A percentile compares a stretch with the other conserved stretches of the same genome.
These are phyloP conservation scores for Tenthredo scrophulariae DNA, from an alignment of 2,888 invertebrate species.

Conservation along the genomic window DNA sequence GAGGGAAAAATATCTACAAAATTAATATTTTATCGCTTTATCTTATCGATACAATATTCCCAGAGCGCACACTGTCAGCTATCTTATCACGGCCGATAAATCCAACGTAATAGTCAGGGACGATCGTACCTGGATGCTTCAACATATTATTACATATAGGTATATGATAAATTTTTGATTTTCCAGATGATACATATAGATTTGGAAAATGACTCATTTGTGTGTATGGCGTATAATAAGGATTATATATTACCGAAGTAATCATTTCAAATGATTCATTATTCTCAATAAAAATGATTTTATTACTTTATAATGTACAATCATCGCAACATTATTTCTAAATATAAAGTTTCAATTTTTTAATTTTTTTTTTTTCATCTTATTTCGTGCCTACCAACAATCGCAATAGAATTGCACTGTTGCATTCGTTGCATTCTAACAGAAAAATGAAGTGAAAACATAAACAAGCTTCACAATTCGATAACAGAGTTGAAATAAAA, in stretches of 20 bases:
- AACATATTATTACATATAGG: neutral
- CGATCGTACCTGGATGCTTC: neutral
- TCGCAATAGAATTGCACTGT: neutral
- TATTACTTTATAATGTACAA: neutral
- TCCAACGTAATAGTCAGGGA: neutral
- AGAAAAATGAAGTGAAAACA: neutral
- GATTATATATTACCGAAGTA: neutral
- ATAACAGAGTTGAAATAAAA: neutral
- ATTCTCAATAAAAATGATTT: neutral
- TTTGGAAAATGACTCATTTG: neutral
- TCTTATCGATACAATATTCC: conserved; percentile 4
- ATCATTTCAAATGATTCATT: neutral
- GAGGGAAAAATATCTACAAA: neutral
- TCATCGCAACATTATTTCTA: neutral
- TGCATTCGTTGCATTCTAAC: neutral
- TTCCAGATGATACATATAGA: neutral
- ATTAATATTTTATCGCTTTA: neutral
- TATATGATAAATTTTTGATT: neutral
- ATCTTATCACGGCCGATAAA: neutral
- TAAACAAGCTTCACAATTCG: neutral
- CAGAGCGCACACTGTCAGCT: neutral
- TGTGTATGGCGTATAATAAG: neutral
- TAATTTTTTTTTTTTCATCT: neutral
- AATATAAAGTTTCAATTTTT: neutral
- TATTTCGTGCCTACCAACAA: neutral